Evolutionary conservation across 2,113 vertebrate genomes (phyloP).

Genomic region (Megaleporinus macrocephalus): DNA sequence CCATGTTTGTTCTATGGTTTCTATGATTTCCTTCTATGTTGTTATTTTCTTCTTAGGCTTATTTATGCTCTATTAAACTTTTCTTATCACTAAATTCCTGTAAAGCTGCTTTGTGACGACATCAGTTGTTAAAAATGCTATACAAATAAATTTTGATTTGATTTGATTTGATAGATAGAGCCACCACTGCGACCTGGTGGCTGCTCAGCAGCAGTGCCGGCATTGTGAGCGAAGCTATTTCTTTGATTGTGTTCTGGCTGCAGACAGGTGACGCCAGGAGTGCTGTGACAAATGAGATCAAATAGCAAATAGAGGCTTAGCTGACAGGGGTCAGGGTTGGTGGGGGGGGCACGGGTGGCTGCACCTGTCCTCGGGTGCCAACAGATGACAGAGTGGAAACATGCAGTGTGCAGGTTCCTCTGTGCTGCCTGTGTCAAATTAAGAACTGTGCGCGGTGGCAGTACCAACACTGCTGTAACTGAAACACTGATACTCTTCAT

Average conservation of each 20-base stretch:
- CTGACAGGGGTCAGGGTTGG: not conserved
- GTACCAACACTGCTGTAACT: slow-evolving; percentile 8
- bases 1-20: too few relatives aligned
- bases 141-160: too few relatives aligned
- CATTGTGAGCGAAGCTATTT: too few relatives aligned
- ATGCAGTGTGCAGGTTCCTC: slow-evolving; percentile 53
- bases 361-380: slow-evolving; percentile 70
- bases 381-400: slow-evolving; percentile 63
- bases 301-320: slow-evolving; percentile 55
- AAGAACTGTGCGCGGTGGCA: not conserved
- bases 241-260: not conserved
- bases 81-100: too few relatives aligned
- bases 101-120: too few relatives aligned
- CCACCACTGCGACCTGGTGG: too few relatives aligned
- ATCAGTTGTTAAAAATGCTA: too few relatives aligned
- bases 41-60: too few relatives aligned
- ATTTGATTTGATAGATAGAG: too few relatives aligned
- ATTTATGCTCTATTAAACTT: too few relatives aligned
- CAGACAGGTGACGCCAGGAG: slow-evolving; percentile 53
- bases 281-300: slow-evolving; percentile 64
- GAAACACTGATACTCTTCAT: slow-evolving; percentile 25
- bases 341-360: not conserved
- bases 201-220: too few relatives aligned
- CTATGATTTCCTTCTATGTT: too few relatives aligned
- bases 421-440: slow-evolving; percentile 56